A percentile compares a stretch with the other conserved stretches of the same genome.
Conservation (phyloP, 2,113 vertebrate genomes). For the Pipa parva region DNA sequence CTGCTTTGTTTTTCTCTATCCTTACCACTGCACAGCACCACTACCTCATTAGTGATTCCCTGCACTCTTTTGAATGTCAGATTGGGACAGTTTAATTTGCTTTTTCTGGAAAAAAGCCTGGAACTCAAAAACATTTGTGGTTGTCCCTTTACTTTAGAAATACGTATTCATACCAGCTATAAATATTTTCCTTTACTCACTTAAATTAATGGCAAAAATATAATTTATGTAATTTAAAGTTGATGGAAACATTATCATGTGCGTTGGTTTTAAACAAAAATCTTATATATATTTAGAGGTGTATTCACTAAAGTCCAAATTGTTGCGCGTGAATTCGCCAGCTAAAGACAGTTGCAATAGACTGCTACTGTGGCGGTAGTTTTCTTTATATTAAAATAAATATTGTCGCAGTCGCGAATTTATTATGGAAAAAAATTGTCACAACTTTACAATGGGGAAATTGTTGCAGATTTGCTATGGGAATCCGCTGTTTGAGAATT, state of each 20-base stretch:
- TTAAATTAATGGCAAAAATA: constrained; percentile 12
- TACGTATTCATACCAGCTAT: constrained; percentile 16
- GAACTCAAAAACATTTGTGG: constrained; percentile 33
- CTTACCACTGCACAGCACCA: constrained; percentile 5
- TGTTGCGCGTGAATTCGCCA: too few species aligned
- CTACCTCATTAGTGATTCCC: constrained; percentile 32
- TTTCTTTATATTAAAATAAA: too few species aligned
- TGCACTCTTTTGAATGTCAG: constrained; percentile 32
- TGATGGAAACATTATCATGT: constrained; percentile 2
- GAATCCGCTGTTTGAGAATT: too few species aligned
- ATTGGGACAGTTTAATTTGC: constrained; percentile 40
- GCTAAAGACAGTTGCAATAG: too few species aligned
- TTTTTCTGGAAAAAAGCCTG: constrained; percentile 37
- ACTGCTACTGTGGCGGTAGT: too few species aligned
- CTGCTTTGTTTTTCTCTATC: constrained; percentile 27
- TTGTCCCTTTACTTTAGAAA: constrained; percentile 31
- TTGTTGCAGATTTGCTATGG: too few species aligned
- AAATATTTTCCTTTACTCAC: constrained; percentile 29
- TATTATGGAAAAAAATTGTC: too few species aligned
- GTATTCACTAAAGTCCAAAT: too few species aligned
- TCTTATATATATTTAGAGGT: too few species aligned
- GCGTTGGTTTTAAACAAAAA: too few species aligned
- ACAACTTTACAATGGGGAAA: too few species aligned
- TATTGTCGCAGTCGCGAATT: too few species aligned
- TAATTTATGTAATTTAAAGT: constrained; percentile 6